Evolutionary conservation across 2,888 invertebrate species (phyloP).

Genomic region (Hyalella azteca): DNA sequence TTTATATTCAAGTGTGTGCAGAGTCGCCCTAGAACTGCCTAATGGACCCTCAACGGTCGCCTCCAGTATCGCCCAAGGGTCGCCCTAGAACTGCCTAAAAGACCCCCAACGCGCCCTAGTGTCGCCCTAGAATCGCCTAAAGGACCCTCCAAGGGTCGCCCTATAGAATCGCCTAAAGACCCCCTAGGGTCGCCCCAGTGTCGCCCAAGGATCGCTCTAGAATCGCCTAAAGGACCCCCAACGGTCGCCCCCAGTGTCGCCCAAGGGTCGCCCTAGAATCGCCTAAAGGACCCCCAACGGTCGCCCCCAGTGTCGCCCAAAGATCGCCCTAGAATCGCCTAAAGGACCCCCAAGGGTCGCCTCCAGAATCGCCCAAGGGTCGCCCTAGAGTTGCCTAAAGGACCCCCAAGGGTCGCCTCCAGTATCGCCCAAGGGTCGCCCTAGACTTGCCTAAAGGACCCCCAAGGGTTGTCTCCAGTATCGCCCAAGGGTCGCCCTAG

Average conservation of each 20-base stretch:
- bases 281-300: neutral
- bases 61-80: no score
- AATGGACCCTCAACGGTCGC: no score
- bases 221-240: neutral
- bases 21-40: no score
- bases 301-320: no score
- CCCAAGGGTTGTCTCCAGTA: neutral
- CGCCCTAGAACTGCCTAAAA: neutral
- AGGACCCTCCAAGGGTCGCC: no score
- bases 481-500: neutral
- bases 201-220: neutral
- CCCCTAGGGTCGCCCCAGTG: no score
- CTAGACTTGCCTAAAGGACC: neutral
- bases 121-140: no score
- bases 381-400: neutral
- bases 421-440: neutral
- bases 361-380: no score
- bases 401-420: neutral
- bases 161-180: no score
- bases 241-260: neutral
- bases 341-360: no score
- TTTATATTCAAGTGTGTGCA: no score
- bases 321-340: constrained; percentile 81
- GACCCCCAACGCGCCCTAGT: neutral
- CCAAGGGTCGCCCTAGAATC: neutral